phyloP scores from a whole-genome alignment of 1,140 invertebrate genomes.

The Drosophila elegans region DNA sequence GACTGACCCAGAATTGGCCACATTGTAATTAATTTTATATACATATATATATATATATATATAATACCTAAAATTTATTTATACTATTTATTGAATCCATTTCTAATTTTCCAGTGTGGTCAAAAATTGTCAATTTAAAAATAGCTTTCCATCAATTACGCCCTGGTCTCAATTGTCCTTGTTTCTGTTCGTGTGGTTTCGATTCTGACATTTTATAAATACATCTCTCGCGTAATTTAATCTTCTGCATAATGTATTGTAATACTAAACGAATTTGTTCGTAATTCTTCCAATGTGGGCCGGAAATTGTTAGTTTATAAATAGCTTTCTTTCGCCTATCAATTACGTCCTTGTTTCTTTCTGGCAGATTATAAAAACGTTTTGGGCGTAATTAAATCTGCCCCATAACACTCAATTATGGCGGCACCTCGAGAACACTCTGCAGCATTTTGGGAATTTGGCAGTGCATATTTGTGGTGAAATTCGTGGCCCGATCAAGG shows the following conservation, averaged over 20 bases:
- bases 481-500: slow-evolving; percentile 21
- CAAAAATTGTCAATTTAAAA: not conserved
- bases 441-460: slow-evolving; percentile 1
- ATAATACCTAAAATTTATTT: no score
- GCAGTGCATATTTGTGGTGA: slow-evolving; percentile 43
- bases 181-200: not conserved
- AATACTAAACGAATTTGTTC: not conserved
- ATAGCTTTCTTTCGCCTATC: not conserved
- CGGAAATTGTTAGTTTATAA: not conserved
- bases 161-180: no score
- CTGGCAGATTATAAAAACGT: slow-evolving; percentile 23
- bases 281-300: not conserved
- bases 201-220: not conserved
- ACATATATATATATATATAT: no score
- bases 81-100: no score
- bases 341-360: not conserved
- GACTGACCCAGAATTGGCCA: no score
- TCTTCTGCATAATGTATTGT: not conserved
- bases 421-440: slow-evolving; percentile 34
- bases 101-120: no score
- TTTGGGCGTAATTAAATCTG: slow-evolving; percentile 33
- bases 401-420: slow-evolving; percentile 46
- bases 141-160: not conserved
- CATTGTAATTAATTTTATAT: no score
- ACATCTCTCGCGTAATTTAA: not conserved